A percentile compares a stretch with the other conserved stretches of the same genome.
Evolutionary conservation across 2,888 invertebrate genomes (phyloP).

Genomic region (Dendrolimus pini): DNA sequence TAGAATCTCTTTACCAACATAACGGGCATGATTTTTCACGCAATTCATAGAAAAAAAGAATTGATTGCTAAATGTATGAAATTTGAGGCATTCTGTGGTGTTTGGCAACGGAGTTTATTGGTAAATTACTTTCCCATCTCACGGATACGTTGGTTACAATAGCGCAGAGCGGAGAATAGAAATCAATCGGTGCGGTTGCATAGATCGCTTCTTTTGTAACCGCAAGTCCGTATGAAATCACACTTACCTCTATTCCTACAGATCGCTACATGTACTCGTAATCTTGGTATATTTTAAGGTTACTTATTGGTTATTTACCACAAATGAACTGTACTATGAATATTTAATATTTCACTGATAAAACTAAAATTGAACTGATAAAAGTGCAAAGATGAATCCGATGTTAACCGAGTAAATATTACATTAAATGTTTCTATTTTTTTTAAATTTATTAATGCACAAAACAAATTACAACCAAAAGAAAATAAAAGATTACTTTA

Average conservation of each 20-base stretch:
- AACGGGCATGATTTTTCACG: conserved; percentile 6
- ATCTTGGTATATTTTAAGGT: conserved; percentile 14
- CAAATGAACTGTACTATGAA: conserved; percentile 1
- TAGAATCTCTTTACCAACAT: conserved; percentile 1
- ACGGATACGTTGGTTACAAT: conserved; percentile 24
- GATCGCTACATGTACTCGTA: conserved; percentile 5
- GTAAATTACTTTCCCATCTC: conserved; percentile 49
- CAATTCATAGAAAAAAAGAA: neutral
- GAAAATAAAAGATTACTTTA: too few species aligned
- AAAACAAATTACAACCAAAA: too few species aligned
- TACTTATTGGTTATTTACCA: conserved; percentile 2
- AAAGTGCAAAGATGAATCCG: too few species aligned
- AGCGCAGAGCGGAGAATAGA: conserved; percentile 32
- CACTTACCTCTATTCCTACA: conserved; percentile 17
- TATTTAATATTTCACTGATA: neutral
- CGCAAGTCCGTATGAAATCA: conserved; percentile 45
- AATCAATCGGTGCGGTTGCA: conserved; percentile 49
- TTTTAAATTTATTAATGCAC: too few species aligned
- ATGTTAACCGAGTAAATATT: too few species aligned
- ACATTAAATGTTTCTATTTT: too few species aligned
- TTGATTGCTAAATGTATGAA: conserved; percentile 26
- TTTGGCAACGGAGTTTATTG: conserved; percentile 31
- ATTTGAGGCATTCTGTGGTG: conserved; percentile 23
- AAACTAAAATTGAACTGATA: too few species aligned
- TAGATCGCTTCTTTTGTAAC: conserved; percentile 52